phyloP scores from a whole-genome alignment of 2,113 vertebrate genomes.

The Pionites leucogaster region DNA sequence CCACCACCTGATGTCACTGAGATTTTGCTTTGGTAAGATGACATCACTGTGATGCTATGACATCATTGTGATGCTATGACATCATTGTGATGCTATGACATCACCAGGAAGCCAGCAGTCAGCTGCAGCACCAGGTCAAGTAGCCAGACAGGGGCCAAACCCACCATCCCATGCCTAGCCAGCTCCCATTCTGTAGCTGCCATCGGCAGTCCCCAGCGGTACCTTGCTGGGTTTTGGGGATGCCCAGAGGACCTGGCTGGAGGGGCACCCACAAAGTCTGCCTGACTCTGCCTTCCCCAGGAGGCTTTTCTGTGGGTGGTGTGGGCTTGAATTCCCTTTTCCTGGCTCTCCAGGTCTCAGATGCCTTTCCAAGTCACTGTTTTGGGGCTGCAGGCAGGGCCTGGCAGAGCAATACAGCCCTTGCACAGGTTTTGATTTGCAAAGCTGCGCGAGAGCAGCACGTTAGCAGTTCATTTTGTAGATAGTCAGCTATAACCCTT shows the following conservation, averaged over 20 bases:
- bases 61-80: background rate
- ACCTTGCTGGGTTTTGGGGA: background rate
- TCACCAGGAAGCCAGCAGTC: background rate
- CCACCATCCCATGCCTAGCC: background rate
- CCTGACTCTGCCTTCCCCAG: background rate
- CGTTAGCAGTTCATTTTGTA: background rate
- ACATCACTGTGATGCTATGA: rapidly evolving
- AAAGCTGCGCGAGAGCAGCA: background rate
- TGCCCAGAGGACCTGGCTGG: background rate
- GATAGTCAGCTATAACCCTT: background rate
- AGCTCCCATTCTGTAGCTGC: background rate
- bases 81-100: background rate
- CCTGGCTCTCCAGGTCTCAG: rapidly evolving
- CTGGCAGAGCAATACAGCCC: background rate
- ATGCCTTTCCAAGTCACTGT: rapidly evolving
- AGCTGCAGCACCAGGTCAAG: background rate
- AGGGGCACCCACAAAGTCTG: background rate
- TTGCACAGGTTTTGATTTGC: background rate
- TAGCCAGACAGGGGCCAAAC: background rate
- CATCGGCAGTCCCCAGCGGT: rapidly evolving
- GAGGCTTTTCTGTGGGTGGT: background rate
- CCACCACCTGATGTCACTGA: background rate
- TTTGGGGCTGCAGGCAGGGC: background rate
- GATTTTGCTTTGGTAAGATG: background rate
- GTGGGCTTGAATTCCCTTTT: background rate